Evolutionary conservation across 2,888 invertebrate species (phyloP).

Genomic region (Plebejus argus): DNA sequence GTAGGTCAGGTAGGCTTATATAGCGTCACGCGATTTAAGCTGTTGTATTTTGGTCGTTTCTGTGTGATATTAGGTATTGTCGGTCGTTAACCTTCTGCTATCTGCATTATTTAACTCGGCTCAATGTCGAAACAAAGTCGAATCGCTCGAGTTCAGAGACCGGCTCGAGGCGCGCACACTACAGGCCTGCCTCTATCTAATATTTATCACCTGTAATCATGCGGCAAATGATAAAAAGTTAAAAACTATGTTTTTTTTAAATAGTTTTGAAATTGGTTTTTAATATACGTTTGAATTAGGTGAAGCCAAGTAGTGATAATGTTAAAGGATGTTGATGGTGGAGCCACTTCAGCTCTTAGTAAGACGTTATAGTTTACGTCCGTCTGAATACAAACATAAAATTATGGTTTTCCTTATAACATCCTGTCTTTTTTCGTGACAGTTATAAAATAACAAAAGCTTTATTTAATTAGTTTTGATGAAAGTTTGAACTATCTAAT

Average conservation of each 20-base stretch:
- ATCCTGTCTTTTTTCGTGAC: background rate
- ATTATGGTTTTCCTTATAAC: background rate
- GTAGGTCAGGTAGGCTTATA: constrained; percentile 56
- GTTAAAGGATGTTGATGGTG: background rate
- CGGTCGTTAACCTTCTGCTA: constrained; percentile 76
- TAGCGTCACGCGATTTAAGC: constrained; percentile 60
- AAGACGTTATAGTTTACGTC: background rate
- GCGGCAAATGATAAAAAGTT: background rate
- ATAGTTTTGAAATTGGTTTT: background rate
- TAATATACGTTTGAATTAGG: background rate
- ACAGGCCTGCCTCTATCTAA: constrained; percentile 63
- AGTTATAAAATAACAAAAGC: background rate
- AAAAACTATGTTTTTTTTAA: background rate
- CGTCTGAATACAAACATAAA: background rate
- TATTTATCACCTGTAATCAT: constrained; percentile 53
- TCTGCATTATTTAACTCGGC: constrained; percentile 77
- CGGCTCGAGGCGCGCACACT: constrained; percentile 64
- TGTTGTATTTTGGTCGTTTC: constrained; percentile 70
- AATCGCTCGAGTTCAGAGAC: constrained; percentile 73
- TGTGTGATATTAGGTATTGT: constrained; percentile 74
- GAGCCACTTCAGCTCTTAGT: background rate
- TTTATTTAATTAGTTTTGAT: background rate
- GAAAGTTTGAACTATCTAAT: background rate
- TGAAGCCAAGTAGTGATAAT: background rate
- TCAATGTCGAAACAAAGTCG: constrained; percentile 79